Percentiles rank a stretch among this genome's conserved stretches.
Conservation (phyloP, 1,140 invertebrate species). For the Drosophila funebris region DNA sequence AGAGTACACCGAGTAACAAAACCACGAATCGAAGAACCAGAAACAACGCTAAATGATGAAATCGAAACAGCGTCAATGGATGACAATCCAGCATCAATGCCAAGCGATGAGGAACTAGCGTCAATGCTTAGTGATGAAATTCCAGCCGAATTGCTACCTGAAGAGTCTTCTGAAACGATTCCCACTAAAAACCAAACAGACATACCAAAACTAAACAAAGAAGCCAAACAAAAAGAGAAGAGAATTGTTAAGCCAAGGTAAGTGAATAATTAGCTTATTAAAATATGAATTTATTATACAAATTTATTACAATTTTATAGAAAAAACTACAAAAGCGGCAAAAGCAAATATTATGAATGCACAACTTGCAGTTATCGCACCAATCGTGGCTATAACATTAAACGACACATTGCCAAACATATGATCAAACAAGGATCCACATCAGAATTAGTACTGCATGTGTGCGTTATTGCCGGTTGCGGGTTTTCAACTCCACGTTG, state of each 20-base stretch:
- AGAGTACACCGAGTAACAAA: constrained; percentile 8
- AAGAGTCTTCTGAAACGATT: not conserved
- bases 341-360: constrained; percentile 23
- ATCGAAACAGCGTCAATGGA: not conserved
- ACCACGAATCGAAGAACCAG: not conserved
- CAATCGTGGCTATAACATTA: constrained; percentile 29
- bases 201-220: not conserved
- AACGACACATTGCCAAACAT: constrained; percentile 31
- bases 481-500: constrained; percentile 28
- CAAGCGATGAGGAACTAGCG: not conserved
- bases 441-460: constrained; percentile 10
- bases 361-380: constrained; percentile 31
- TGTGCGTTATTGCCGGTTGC: constrained; percentile 38
- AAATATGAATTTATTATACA: not conserved
- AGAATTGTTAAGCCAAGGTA: constrained; percentile 12
- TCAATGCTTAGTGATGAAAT: not conserved
- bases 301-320: not conserved
- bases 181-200: not conserved
- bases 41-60: not conserved
- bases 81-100: not conserved
- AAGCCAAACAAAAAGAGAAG: not conserved
- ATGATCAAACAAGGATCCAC: not conserved
- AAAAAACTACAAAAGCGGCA: constrained; percentile 17
- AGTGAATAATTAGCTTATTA: not conserved
- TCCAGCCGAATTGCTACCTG: not conserved